Base-by-base conservation (phyloP, 2,797 vertebrate species). In the Oophaga sylvatica region DNA sequence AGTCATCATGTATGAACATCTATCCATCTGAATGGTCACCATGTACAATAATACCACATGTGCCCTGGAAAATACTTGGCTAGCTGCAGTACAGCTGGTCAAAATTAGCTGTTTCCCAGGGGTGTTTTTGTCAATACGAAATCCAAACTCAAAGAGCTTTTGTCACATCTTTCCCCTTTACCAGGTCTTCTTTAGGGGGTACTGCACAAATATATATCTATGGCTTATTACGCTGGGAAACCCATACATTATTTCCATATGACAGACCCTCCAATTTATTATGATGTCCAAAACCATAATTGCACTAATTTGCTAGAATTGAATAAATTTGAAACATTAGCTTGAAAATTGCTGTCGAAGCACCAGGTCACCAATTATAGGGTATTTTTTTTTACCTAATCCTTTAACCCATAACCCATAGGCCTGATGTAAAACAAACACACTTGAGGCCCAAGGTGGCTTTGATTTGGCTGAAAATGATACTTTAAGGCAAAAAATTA, bases 391-490 rank as follows among this genome's bases (percentile, higher is more conserved):
- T 26, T 70, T 68, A 45, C 11, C 26, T 70, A 56, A 57, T 65
- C 12, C 75, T 77, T 29, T 77, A 29, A 77, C 9, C 73, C 56
- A 85, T 77, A 29, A 77, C 9, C 73, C 56, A 85, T 60, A 22
- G 17, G 56, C 6, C 22, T 60, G 10, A 67, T 83, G 5, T 11
- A 57, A 80, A 31, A 56, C 67, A 82, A 41, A 63, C 29, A 60
- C 19, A 6, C 26, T 6, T 22, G n/a, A 53, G 13, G 26, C 15
- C 85, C 80, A 83, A 83, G 6, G n/a, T 86, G 75, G 53, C 41
- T 86, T 63, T 87, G 41, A 87, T 89, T 80, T 89, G 80, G 73
- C 59, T 41, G 13, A 62, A 82, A 88, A 71, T 59, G 5, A 87
- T 59, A 86, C 63, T 41, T 45, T 59, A n/a, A 22, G 73, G 17